Conservation (phyloP, 2,888 invertebrate genomes). For the Stenodema calcarata region DNA sequence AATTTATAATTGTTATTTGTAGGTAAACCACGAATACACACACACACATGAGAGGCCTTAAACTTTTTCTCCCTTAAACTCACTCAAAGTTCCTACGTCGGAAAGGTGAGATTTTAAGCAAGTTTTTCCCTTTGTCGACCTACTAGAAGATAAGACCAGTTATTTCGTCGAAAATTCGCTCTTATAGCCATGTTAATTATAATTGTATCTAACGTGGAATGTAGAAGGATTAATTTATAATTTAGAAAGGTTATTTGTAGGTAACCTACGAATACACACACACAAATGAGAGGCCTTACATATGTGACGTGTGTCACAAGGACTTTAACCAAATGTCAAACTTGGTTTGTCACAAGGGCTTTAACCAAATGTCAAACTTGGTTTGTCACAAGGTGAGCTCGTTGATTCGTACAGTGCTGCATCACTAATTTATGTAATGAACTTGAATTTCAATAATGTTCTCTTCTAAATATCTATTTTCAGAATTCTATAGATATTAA, state of each 20-base stretch:
- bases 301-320: constrained; percentile 63
- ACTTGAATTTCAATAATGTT: not conserved
- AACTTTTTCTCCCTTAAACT: no score
- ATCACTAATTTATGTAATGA: not conserved
- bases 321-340: no score
- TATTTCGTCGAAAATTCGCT: no score
- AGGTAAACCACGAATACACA: constrained; percentile 79
- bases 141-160: no score
- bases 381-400: constrained; percentile 75
- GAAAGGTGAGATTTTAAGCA: no score
- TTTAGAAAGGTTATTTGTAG: constrained; percentile 61
- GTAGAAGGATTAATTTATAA: not conserved
- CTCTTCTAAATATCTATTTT: not conserved
- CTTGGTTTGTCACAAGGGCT: constrained; percentile 66
- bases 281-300: constrained; percentile 79
- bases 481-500: constrained; percentile 38
- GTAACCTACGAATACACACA: constrained; percentile 80
- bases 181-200: no score
- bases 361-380: constrained; percentile 81
- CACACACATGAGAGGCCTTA: no score
- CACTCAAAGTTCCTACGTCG: no score
- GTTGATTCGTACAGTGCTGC: not conserved
- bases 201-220: no score
- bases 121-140: no score
- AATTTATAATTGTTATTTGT: constrained; percentile 49